A percentile compares a stretch with the other conserved stretches of the same genome.
Conservation (phyloP, 2,888 invertebrate species). For the Ariolimax columbianus region DNA sequence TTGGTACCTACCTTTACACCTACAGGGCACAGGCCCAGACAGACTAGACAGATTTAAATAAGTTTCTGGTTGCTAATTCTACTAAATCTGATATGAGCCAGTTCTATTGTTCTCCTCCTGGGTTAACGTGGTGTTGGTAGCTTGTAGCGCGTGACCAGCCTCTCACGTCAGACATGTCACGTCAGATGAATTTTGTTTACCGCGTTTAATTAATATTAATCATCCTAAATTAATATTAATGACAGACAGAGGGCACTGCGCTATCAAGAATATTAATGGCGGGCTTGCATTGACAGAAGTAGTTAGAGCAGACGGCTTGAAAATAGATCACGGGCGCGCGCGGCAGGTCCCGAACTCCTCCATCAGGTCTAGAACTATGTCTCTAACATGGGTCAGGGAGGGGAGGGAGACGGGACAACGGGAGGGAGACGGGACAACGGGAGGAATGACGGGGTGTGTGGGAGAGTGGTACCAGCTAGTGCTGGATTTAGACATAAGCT, state of each 20-base stretch:
- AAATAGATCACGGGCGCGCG: background rate
- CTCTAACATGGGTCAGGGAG: too few species aligned
- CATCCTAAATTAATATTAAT: conserved; percentile 39
- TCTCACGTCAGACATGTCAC: background rate
- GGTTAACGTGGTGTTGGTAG: background rate
- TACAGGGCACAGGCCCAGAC: too few species aligned
- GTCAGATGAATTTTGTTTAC: conserved; percentile 18
- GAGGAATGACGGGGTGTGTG: too few species aligned
- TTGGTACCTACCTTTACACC: too few species aligned
- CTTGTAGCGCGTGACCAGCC: background rate
- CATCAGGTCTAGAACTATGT: background rate
- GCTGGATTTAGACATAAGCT: too few species aligned
- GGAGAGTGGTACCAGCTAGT: too few species aligned
- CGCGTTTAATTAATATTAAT: conserved; percentile 39
- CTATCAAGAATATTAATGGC: conserved; percentile 23
- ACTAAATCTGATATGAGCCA: background rate
- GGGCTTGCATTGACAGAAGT: conserved; percentile 26
- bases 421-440: too few species aligned
- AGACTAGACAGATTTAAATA: too few species aligned
- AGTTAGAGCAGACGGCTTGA: conserved; percentile 25
- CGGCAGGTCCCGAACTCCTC: background rate
- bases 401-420: too few species aligned
- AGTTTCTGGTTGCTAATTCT: too few species aligned
- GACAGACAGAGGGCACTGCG: conserved; percentile 54
- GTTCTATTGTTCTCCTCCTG: too few species aligned